Evolutionary conservation across 2,113 vertebrate genomes (phyloP), one percentile per base, ranked within the genome.

Genomic region (Ursus arctos): DNA sequence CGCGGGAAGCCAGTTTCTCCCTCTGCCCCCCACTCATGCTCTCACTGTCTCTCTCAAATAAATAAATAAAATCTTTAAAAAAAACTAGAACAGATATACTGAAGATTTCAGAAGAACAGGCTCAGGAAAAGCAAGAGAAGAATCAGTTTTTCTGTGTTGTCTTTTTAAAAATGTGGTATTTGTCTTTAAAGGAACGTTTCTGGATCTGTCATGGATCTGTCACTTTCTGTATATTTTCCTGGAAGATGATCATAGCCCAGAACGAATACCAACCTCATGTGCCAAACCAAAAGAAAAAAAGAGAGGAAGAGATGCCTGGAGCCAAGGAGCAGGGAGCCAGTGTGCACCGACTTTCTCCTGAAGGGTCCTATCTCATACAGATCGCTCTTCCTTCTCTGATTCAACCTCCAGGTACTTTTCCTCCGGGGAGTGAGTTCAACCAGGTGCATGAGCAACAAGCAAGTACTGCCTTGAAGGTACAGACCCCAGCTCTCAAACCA

Each of bases 281-380:
- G 76, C 80, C 63, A 59, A 55, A 10, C 2, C 0, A 5, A 94
- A 57, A 55, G 89, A 33, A 36, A 77, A 47, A 67, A 26, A 55
- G 22, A 19, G 4, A 71, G 49, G n/a, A 13, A 76, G 49, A 80
- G 83, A 63, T 13, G 67, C 53, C 22, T 2, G 7, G 18, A 83
- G 85, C 36, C 51, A 9, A 26, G 51, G 76, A 26, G 2, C 72
- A 51, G n/a, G 55, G 59, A 22, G 24, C 18, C 43, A 2, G 43
- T 59, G 3, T 0, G 14, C 49, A 31, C 2, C n/a, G n/a, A 1
- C 24, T 11, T 15, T 53, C 40, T 71, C 33, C 49, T 16, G 28
- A 33, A 51, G 18, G 63, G 21, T 33, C 28, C 22, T 3, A 19
- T 3, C n/a, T 24, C 72, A 11, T 4, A 1, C 0, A 28, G 43